Evolutionary conservation across 2,113 vertebrate genomes (phyloP).

Genomic region (Catharus fuscescens): DNA sequence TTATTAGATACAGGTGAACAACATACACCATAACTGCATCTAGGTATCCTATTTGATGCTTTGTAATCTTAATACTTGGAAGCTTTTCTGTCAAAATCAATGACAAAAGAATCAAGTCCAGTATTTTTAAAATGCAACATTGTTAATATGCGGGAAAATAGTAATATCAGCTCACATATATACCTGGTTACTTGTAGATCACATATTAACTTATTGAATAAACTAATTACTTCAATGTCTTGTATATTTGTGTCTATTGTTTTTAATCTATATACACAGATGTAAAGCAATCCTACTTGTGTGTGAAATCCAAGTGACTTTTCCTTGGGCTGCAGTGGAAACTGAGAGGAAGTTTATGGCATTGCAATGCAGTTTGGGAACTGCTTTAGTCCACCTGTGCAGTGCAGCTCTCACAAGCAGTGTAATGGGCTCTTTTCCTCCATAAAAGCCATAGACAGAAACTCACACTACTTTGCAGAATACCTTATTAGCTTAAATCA

Average conservation of each 20-base stretch:
- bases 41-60: neutral
- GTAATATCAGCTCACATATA: neutral
- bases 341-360: neutral
- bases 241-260: neutral
- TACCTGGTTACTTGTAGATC: neutral
- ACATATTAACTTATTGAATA: neutral
- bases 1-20: neutral
- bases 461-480: neutral
- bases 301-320: neutral
- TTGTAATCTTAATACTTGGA: neutral
- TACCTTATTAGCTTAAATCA: neutral
- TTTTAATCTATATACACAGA: neutral
- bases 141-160: neutral
- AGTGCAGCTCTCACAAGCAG: neutral
- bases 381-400: neutral
- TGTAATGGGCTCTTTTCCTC: neutral
- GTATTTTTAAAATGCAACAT: neutral
- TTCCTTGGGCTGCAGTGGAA: neutral
- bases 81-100: neutral
- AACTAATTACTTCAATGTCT: neutral
- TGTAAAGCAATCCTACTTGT: neutral
- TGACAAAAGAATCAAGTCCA: neutral
- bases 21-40: neutral
- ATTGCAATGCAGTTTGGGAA: neutral
- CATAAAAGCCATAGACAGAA: neutral